These are phyloP conservation scores for Kryphioiulus occultus DNA, from an alignment of 2,888 invertebrate species.

Conservation along the genomic window DNA sequence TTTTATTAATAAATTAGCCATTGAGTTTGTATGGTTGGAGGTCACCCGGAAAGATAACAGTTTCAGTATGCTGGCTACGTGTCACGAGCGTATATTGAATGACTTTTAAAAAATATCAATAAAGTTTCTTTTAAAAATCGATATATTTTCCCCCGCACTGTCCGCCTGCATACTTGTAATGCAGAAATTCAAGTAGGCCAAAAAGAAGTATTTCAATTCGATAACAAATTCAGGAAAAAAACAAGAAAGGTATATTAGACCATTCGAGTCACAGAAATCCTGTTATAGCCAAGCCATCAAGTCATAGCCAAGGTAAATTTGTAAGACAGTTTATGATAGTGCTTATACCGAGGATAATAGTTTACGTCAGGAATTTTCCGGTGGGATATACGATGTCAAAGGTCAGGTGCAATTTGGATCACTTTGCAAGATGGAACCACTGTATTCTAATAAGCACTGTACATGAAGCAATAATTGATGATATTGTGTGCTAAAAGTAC, in stretches of 20 bases:
- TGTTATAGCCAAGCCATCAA: neutral
- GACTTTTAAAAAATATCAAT: neutral
- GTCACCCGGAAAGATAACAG: no score
- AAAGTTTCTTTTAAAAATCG: neutral
- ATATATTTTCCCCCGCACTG: neutral
- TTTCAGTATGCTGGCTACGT: neutral
- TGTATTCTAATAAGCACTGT: no score
- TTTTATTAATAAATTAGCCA: no score
- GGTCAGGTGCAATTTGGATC: neutral
- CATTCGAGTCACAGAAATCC: neutral
- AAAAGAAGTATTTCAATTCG: neutral
- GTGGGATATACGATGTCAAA: neutral
- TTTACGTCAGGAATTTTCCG: neutral
- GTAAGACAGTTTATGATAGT: neutral
- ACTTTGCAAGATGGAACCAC: no score
- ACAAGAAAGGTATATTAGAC: neutral
- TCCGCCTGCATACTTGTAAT: neutral
- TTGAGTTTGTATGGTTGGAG: no score
- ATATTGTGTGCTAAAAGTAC: neutral
- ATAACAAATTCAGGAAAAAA: neutral
- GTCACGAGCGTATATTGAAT: neutral
- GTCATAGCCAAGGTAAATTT: neutral
- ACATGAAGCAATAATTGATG: no score
- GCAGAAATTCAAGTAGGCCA: neutral
- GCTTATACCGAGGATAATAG: no score